Conservation (phyloP, 2,113 vertebrate species). For the Chloropsis cyanopogon region DNA sequence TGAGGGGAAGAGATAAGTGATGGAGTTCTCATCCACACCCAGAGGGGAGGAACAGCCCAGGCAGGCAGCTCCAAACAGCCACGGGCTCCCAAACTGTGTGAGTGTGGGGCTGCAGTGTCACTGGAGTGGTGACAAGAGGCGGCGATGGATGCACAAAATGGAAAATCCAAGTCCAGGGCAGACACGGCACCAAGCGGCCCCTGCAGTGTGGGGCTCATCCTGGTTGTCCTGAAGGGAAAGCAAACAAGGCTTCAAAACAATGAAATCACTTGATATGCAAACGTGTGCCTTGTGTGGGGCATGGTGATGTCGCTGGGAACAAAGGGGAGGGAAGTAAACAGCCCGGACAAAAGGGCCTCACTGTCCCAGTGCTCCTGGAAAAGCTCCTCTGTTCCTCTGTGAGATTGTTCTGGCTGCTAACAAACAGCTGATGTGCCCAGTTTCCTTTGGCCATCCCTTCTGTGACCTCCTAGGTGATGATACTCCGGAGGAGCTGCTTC, state of each 20-base stretch:
- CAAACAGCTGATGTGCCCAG: not conserved
- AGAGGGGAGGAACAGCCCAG: not conserved
- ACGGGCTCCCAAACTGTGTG: not conserved
- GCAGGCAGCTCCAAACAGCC: not conserved
- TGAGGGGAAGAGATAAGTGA: not conserved
- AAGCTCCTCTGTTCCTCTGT: not conserved
- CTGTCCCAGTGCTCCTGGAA: not conserved
- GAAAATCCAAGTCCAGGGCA: not conserved
- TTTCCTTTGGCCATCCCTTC: not conserved
- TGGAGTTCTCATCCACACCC: not conserved
- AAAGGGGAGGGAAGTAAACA: not conserved
- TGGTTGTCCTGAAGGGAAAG: not conserved
- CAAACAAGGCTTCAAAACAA: not conserved
- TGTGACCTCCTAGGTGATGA: not conserved
- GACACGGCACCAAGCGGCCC: not conserved
- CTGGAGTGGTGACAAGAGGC: not conserved
- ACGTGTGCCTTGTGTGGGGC: not conserved
- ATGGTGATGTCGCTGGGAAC: not conserved
- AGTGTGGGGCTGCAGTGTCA: not conserved
- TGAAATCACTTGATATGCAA: not conserved
- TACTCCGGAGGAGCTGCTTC: not conserved
- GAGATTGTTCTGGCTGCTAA: not conserved
- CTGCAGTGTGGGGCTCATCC: not conserved
- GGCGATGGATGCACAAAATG: not conserved
- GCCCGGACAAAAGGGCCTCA: not conserved